phyloP scores from a whole-genome alignment of 2,888 invertebrate species.

The Lycaena phlaeas region DNA sequence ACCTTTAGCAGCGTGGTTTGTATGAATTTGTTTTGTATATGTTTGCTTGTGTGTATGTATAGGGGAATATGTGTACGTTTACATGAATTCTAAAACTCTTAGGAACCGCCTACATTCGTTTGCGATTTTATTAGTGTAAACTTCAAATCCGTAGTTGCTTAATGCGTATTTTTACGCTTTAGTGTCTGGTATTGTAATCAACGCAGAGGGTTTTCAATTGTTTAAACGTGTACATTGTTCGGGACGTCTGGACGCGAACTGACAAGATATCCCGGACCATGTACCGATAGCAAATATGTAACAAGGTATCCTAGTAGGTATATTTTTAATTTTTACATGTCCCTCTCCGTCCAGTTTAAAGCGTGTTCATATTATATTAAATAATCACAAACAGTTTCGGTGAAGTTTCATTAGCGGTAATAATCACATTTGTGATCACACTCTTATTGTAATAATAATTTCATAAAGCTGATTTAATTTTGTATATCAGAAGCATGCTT shows the following conservation, averaged over 20 bases:
- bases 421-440: constrained; percentile 17
- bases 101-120: constrained; percentile 29
- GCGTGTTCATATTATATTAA: constrained; percentile 53
- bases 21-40: constrained; percentile 38
- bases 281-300: constrained; percentile 6
- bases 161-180: constrained; percentile 32
- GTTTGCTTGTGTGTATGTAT: constrained; percentile 39
- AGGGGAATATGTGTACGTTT: constrained; percentile 28
- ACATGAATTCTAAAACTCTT: constrained; percentile 50
- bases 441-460: background rate
- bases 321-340: constrained; percentile 40
- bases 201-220: constrained; percentile 17
- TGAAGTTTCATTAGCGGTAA: constrained; percentile 34
- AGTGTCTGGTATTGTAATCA: constrained; percentile 10
- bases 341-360: constrained; percentile 64
- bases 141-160: constrained; percentile 23
- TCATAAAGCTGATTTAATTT: background rate
- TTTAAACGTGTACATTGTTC: constrained; percentile 12
- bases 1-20: constrained; percentile 39
- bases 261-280: constrained; percentile 8
- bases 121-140: constrained; percentile 11
- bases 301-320: constrained; percentile 19
- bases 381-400: constrained; percentile 34
- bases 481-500: background rate
- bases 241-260: too few relatives aligned